Percentiles rank a stretch among this genome's conserved stretches.
These are phyloP conservation scores for Amphimedon queenslandica DNA, from an alignment of 37 sponge, comb jelly and placozoan species.

Conservation along the genomic window DNA sequence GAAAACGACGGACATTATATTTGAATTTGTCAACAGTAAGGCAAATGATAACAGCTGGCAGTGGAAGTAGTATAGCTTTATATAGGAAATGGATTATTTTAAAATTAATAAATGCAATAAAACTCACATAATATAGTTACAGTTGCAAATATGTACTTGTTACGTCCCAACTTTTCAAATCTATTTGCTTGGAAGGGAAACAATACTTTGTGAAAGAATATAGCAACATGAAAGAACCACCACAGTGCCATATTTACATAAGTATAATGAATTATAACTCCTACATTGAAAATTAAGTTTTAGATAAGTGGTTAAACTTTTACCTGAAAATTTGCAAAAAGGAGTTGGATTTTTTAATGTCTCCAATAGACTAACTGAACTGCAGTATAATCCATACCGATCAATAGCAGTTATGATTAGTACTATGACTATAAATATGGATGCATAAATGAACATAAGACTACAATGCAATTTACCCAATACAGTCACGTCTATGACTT, in stretches of 20 bases:
- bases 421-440: background rate
- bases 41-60: no score
- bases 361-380: background rate
- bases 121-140: no score
- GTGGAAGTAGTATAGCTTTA: no score
- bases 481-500: no score
- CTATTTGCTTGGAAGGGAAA: background rate
- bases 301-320: background rate
- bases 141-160: background rate
- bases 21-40: no score
- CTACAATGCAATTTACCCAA: no score
- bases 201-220: background rate
- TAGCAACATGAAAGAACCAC: constrained; percentile 3
- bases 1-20: no score
- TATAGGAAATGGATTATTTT: no score
- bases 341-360: background rate
- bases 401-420: background rate
- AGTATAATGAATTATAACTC: background rate
- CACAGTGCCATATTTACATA: background rate
- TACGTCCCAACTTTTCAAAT: background rate
- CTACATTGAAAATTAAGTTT: background rate
- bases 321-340: constrained; percentile 5
- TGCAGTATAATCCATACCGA: background rate
- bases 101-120: no score
- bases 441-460: no score